phyloP scores from a whole-genome alignment of 2,888 invertebrate genomes.

The Onchidella celtica region DNA sequence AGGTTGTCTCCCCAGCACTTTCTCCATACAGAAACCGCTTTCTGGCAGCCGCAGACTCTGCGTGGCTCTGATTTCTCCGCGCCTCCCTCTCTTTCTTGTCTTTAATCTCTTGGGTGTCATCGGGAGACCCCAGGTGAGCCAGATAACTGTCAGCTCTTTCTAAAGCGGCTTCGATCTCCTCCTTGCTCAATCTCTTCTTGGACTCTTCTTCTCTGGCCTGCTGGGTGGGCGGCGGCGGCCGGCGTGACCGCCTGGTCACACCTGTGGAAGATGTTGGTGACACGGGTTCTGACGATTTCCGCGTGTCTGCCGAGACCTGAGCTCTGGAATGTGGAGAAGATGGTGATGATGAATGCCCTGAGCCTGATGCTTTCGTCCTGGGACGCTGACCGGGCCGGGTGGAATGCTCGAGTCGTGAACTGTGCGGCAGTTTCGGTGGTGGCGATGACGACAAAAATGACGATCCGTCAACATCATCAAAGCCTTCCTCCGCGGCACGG shows the following conservation, averaged over 20 bases:
- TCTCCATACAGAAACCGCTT: conserved; percentile 37
- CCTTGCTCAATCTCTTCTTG: conserved; percentile 65
- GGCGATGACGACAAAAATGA: neutral
- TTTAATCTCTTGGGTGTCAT: conserved; percentile 55
- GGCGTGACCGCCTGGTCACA: conserved; percentile 44
- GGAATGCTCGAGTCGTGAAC: conserved; percentile 50
- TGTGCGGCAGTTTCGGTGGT: conserved; percentile 30
- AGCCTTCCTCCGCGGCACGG: neutral
- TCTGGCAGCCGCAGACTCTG: conserved; percentile 27
- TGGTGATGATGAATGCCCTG: conserved; percentile 41
- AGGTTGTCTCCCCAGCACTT: neutral
- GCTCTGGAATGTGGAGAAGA: conserved; percentile 50
- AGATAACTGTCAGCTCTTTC: conserved; percentile 70
- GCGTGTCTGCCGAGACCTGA: neutral
- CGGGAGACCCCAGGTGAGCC: conserved; percentile 55
- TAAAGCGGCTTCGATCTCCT: conserved; percentile 71
- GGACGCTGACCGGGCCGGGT: conserved; percentile 32
- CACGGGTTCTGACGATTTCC: neutral
- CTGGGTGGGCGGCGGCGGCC: conserved; percentile 44
- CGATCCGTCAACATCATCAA: neutral
- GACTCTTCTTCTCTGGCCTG: conserved; percentile 47
- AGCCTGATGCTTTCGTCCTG: conserved; percentile 20
- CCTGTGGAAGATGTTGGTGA: conserved; percentile 18
- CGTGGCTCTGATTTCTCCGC: conserved; percentile 40
- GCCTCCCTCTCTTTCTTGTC: conserved; percentile 54